Evolutionary conservation across 1,140 invertebrate genomes (phyloP).

Genomic region (Dreissena polymorpha): DNA sequence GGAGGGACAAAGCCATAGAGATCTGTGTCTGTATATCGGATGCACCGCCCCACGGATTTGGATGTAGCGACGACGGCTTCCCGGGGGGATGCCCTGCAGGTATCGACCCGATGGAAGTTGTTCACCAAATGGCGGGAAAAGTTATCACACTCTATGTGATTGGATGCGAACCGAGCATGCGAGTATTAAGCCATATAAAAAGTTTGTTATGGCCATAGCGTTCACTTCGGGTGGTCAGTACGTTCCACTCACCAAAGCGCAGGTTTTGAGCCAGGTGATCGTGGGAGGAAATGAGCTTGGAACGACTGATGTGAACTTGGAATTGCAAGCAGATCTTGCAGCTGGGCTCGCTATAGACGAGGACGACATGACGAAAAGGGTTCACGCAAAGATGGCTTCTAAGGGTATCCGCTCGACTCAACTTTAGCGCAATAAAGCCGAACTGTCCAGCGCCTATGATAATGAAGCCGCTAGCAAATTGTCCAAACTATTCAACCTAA

Average conservation of each 20-base stretch:
- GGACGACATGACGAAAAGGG: conserved; percentile 50
- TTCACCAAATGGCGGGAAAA: conserved; percentile 67
- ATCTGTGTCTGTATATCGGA: too few species aligned
- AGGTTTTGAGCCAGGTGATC: conserved; percentile 66
- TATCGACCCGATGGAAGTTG: conserved; percentile 69
- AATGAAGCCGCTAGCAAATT: conserved; percentile 46
- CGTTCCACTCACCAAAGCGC: conserved; percentile 67
- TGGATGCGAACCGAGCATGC: conserved; percentile 72
- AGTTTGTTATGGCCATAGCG: conserved; percentile 73
- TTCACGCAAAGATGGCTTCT: conserved; percentile 52
- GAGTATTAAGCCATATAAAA: conserved; percentile 70
- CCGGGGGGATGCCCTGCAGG: conserved; percentile 64
- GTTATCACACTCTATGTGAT: conserved; percentile 72
- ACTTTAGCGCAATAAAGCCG: conserved; percentile 54
- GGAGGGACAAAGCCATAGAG: too few species aligned
- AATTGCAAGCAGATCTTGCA: conserved; percentile 58
- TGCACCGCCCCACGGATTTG: conserved; percentile 74
- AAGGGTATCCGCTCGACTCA: conserved; percentile 61
- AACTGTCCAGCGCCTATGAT: conserved; percentile 13
- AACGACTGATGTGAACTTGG: conserved; percentile 69
- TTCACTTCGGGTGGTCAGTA: conserved; percentile 76
- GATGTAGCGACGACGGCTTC: conserved; percentile 54
- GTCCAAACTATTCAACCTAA: conserved; percentile 51
- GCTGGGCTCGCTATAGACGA: conserved; percentile 55
- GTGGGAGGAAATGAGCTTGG: conserved; percentile 70